Conservation (phyloP, 2,113 vertebrate genomes). For the Neodon shergylaensis region DNA sequence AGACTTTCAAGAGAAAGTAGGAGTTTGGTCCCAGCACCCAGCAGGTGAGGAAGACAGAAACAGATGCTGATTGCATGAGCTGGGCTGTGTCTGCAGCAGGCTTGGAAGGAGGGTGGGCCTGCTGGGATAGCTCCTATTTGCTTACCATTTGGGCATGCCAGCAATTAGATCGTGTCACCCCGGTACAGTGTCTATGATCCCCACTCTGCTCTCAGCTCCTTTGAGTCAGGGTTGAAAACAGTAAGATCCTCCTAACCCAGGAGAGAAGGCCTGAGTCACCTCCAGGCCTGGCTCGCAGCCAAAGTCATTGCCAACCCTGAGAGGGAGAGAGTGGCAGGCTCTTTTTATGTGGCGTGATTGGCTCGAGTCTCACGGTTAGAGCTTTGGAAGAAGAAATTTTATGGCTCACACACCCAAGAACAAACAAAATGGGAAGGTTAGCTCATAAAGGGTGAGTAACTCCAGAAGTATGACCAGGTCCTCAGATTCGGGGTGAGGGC, state of each 20-base stretch:
- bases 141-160: background rate
- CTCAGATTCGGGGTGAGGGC: too few species aligned
- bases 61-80: background rate
- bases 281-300: constrained; percentile 4
- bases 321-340: background rate
- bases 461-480: background rate
- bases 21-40: background rate
- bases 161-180: background rate
- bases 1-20: background rate
- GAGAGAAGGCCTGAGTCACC: constrained; percentile 66
- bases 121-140: background rate
- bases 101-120: background rate
- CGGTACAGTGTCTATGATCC: background rate
- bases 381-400: constrained; percentile 39
- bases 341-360: constrained; percentile 1
- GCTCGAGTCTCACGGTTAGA: background rate
- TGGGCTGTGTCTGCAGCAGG: background rate
- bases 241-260: constrained; percentile 34
- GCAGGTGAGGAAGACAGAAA: background rate
- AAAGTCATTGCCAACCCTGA: background rate
- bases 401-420: background rate
- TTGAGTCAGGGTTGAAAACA: constrained; percentile 58
- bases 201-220: background rate
- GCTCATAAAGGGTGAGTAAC: background rate
- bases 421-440: background rate